A percentile compares a stretch with the other conserved stretches of the same genome.
phyloP scores from a whole-genome alignment of 2,113 vertebrate genomes.

The Eira barbara region DNA sequence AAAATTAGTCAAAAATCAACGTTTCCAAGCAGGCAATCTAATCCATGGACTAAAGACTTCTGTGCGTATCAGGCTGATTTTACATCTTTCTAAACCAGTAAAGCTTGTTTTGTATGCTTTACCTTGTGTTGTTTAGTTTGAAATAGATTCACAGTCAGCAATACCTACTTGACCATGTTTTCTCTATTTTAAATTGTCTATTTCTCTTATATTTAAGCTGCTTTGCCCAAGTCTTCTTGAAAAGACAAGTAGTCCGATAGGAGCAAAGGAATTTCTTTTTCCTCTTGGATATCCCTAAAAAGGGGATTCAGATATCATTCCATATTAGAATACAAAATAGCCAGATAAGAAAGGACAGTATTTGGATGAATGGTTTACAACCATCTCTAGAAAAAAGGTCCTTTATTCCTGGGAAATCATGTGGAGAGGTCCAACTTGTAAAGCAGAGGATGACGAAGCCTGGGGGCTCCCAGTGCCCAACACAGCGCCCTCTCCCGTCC shows the following conservation, averaged over 20 bases:
- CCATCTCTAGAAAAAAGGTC: not conserved
- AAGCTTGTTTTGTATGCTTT: not conserved
- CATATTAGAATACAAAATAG: not conserved
- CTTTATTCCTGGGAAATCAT: not conserved
- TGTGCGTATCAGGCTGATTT: not conserved
- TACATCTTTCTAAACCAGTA: not conserved
- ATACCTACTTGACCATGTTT: not conserved
- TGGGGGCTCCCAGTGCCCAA: fast-evolving
- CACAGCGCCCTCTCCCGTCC: fast-evolving
- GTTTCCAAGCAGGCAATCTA: not conserved
- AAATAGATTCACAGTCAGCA: not conserved
- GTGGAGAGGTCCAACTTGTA: not conserved
- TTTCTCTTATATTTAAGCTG: not conserved
- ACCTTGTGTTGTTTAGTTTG: not conserved
- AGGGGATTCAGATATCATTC: not conserved
- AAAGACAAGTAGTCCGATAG: not conserved
- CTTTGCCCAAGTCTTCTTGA: not conserved
- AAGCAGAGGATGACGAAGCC: not conserved
- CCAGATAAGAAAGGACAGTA: not conserved
- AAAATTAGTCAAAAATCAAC: not conserved
- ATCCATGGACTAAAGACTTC: not conserved
- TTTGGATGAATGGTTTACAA: not conserved
- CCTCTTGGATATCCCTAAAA: not conserved
- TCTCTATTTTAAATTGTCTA: not conserved
- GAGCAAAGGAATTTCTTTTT: not conserved